phyloP scores from a whole-genome alignment of 2,888 invertebrate species.

The Drosophila kuntzei region DNA sequence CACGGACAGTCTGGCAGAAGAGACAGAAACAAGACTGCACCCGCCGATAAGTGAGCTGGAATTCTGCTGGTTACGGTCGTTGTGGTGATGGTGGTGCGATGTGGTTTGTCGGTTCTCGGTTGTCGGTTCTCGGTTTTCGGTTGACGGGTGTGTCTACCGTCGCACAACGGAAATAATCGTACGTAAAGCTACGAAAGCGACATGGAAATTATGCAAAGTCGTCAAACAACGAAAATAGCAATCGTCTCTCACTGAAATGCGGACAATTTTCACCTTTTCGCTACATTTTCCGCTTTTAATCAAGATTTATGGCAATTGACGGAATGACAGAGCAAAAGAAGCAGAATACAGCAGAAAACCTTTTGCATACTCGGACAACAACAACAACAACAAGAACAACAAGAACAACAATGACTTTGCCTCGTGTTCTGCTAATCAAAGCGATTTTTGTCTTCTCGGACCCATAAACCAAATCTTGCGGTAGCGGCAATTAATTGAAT shows the following conservation, averaged over 20 bases:
- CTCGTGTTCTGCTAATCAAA: slow-evolving; percentile 63
- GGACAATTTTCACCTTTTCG: slow-evolving; percentile 76
- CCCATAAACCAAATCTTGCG: slow-evolving; percentile 53
- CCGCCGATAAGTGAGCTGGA: slow-evolving; percentile 35
- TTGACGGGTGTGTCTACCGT: slow-evolving; percentile 6
- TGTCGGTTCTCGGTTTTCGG: not conserved
- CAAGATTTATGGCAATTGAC: slow-evolving; percentile 79
- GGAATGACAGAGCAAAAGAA: slow-evolving; percentile 43
- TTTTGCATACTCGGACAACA: slow-evolving; percentile 10
- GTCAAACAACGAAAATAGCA: slow-evolving; percentile 56
- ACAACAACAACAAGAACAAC: slow-evolving; percentile 3
- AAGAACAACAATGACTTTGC: slow-evolving; percentile 18
- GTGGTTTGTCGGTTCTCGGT: not conserved
- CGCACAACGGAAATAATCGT: slow-evolving; percentile 49
- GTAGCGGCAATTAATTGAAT: slow-evolving; percentile 66
- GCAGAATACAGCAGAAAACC: slow-evolving; percentile 8
- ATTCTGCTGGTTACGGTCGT: not conserved
- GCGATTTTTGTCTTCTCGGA: slow-evolving; percentile 32
- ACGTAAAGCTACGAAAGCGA: slow-evolving; percentile 34
- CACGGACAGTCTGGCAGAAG: not conserved
- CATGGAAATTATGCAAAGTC: slow-evolving; percentile 70
- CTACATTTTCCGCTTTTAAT: slow-evolving; percentile 74
- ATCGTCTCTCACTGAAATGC: slow-evolving; percentile 47
- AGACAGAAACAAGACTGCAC: slow-evolving; percentile 23
- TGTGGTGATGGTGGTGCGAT: not conserved